A percentile compares a stretch with the other conserved stretches of the same genome.
Conservation (phyloP, 92 coral and sea anemone species). For the Phymanthus crucifer region DNA sequence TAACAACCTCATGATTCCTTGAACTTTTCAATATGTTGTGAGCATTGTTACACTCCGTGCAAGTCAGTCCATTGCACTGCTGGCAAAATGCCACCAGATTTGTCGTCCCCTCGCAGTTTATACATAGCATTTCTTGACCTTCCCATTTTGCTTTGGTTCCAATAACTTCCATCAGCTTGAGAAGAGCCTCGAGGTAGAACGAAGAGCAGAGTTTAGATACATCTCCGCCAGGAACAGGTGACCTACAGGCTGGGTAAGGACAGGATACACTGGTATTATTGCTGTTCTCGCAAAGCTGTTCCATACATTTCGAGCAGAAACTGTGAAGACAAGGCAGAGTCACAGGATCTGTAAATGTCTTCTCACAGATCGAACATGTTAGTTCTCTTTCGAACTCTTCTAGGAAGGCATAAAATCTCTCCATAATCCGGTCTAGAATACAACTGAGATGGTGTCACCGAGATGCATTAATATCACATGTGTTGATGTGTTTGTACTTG, state of each 20-base stretch:
- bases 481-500: no score
- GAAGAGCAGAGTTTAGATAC: no score
- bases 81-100: constrained; percentile 1
- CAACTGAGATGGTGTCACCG: no score
- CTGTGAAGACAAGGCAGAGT: not conserved
- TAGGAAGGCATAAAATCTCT: not conserved
- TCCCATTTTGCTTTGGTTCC: no score
- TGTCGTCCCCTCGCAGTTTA: not conserved
- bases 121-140: no score
- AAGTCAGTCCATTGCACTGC: constrained; percentile 2
- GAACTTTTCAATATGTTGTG: not conserved
- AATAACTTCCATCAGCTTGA: no score
- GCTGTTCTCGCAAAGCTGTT: not conserved
- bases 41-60: not conserved
- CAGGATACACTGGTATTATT: not conserved
- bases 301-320: not conserved
- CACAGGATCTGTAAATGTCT: not conserved
- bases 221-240: no score
- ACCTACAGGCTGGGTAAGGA: no score
- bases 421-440: no score
- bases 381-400: no score
- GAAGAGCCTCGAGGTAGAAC: no score
- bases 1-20: not conserved
- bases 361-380: not conserved
- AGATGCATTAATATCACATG: no score